Evolutionary conservation across 37 sponge, comb jelly and placozoan species (phyloP), one percentile per base, ranked within the genome.

Genomic region (Beroe forskalii): DNA sequence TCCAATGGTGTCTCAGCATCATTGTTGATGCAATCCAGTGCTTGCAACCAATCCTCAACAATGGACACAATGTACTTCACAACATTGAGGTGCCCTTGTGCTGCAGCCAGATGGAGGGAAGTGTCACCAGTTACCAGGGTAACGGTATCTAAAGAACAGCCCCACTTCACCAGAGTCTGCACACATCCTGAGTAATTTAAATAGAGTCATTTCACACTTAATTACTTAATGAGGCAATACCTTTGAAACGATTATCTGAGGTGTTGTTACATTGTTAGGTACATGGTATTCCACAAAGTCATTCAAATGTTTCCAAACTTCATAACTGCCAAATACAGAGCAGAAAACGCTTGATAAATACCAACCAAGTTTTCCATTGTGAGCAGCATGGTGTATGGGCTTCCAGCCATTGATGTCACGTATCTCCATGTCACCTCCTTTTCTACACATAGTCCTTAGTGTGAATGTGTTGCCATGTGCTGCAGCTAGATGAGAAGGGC

Each of bases 321-420:
- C n/a, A n/a, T n/a, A n/a, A n/a, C n/a, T n/a, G n/a, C n/a, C n/a
- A n/a, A n/a, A n/a, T n/a, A n/a, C n/a, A n/a, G n/a, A n/a, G n/a
- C n/a, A n/a, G n/a, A n/a, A n/a, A n/a, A n/a, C n/a, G n/a, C n/a
- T n/a, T n/a, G n/a, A n/a, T n/a, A n/a, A n/a, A n/a, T n/a, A n/a
- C n/a, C n/a, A n/a, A 72, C 75, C 75, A 22, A 72, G 75, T 37
- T 72, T 72, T 28, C 75, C 75, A 36, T 72, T 72, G 75, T 72
- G 22, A 35, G 75, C 35, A 37, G 75, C 75, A 37, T 72, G 75
- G 75, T 72, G 75, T 6, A 72, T 33, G 4, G 75, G 39, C 39
- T 30, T 72, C 75, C 75, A 72, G 31, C 75, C 75, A 72, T 72
- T 72, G 22, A 72, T 72, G 20, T 72, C 75, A 36, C 75, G 31